Percentiles rank a stretch among this genome's conserved stretches.
Conservation (phyloP, 92 coral and sea anemone genomes). For the Siderastrea siderea region DNA sequence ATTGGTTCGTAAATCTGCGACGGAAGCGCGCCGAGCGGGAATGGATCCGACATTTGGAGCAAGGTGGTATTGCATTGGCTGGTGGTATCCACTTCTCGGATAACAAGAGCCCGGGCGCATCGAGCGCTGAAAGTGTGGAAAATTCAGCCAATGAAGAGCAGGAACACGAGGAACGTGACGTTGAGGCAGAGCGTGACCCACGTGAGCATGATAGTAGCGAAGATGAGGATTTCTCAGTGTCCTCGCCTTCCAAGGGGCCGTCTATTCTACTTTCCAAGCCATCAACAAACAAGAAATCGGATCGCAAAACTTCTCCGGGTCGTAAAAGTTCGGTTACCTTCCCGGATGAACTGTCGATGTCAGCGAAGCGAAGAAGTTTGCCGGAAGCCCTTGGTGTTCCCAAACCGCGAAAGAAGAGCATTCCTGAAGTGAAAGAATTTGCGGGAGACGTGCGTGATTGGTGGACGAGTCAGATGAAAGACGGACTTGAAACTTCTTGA, state of each 20-base stretch:
- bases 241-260: slow-evolving; percentile 62
- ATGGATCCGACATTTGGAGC: slow-evolving; percentile 71
- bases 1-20: slow-evolving; percentile 92
- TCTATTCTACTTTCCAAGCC: slow-evolving; percentile 78
- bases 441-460: slow-evolving; percentile 84
- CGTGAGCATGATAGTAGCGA: slow-evolving; percentile 86
- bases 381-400: slow-evolving; percentile 42
- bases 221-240: slow-evolving; percentile 72
- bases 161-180: slow-evolving; percentile 71
- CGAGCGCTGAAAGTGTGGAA: slow-evolving; percentile 88
- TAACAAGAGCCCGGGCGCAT: slow-evolving; percentile 84
- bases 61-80: slow-evolving; percentile 60
- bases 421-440: slow-evolving; percentile 70
- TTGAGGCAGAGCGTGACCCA: slow-evolving; percentile 40
- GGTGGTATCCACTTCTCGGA: slow-evolving; percentile 59
- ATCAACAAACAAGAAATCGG: slow-evolving; percentile 41
- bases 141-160: slow-evolving; percentile 82
- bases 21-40: slow-evolving; percentile 87
- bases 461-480: slow-evolving; percentile 61
- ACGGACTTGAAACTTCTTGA: background rate
- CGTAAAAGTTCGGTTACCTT: slow-evolving; percentile 75
- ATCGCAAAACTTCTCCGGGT: slow-evolving; percentile 29
- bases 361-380: slow-evolving; percentile 45
- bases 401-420: slow-evolving; percentile 53
- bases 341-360: slow-evolving; percentile 59